Conservation (phyloP, 2,888 invertebrate species). For the Doris montereyensis region DNA sequence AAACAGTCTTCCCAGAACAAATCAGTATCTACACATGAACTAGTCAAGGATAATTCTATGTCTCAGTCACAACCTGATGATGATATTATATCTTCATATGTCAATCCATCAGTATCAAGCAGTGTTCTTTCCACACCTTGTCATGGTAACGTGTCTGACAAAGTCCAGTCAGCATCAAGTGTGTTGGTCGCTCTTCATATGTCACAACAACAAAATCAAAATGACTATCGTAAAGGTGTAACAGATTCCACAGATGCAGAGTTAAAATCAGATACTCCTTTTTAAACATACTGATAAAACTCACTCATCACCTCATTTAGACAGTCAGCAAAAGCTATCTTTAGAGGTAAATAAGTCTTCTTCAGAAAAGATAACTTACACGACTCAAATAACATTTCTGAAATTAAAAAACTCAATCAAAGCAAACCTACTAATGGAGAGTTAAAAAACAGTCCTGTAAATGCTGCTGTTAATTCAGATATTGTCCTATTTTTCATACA, state of each 20-base stretch:
- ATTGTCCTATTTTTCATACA: constrained; percentile 78
- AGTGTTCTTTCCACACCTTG: constrained; percentile 8
- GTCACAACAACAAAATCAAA: background rate
- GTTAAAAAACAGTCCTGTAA: no score
- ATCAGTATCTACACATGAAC: background rate
- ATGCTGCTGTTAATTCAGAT: constrained; percentile 42
- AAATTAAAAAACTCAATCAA: no score
- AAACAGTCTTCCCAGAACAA: background rate
- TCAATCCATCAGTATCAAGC: constrained; percentile 4
- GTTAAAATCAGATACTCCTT: background rate
- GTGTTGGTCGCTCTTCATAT: constrained; percentile 16
- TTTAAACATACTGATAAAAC: background rate
- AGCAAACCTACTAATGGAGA: no score
- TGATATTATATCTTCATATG: background rate
- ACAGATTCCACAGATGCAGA: no score
- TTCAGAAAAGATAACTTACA: no score
- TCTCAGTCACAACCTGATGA: background rate
- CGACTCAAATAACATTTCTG: no score
- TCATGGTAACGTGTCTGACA: background rate
- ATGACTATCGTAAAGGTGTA: no score
- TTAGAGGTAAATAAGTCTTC: no score
- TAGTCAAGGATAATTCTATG: background rate
- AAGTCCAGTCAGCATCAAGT: constrained; percentile 23
- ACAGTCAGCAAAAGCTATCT: background rate
- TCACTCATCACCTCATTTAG: background rate